Evolutionary conservation across 2,888 invertebrate genomes (phyloP).

Genomic region (Eristalis arbustorum): DNA sequence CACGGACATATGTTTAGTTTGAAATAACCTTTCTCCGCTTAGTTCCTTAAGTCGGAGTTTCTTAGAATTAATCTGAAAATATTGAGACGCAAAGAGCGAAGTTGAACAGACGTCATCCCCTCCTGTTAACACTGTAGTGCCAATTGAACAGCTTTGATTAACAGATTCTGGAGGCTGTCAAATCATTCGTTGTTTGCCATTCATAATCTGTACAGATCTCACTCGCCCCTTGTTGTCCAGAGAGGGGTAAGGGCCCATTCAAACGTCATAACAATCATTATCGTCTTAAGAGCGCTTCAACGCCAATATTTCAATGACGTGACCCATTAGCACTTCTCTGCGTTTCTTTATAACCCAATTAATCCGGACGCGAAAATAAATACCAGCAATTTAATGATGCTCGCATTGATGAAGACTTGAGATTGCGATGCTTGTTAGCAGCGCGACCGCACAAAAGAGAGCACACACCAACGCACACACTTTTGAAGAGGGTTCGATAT

Average conservation of each 20-base stretch:
- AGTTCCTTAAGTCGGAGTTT: no score
- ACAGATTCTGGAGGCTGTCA: no score
- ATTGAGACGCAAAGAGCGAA: no score
- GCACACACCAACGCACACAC: neutral
- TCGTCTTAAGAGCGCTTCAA: neutral
- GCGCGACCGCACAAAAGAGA: neutral
- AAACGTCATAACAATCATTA: neutral
- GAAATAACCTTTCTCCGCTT: no score
- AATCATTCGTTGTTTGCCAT: neutral
- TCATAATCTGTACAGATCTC: neutral
- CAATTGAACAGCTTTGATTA: no score
- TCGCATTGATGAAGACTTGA: conserved; percentile 37
- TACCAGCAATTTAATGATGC: neutral
- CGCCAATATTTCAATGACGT: conserved; percentile 11
- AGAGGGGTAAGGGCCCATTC: no score
- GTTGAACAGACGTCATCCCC: no score
- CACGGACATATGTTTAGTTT: no score
- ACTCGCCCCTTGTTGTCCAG: no score
- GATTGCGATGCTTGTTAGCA: conserved; percentile 40
- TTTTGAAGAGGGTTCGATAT: conserved; percentile 13
- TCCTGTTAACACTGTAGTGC: no score
- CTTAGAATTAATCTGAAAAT: no score
- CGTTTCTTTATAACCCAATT: conserved; percentile 28
- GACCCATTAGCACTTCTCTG: conserved; percentile 38
- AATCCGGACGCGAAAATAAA: conserved; percentile 22